phyloP scores from a whole-genome alignment of 2,888 invertebrate species.

The Caenorhabditis sp. region DNA sequence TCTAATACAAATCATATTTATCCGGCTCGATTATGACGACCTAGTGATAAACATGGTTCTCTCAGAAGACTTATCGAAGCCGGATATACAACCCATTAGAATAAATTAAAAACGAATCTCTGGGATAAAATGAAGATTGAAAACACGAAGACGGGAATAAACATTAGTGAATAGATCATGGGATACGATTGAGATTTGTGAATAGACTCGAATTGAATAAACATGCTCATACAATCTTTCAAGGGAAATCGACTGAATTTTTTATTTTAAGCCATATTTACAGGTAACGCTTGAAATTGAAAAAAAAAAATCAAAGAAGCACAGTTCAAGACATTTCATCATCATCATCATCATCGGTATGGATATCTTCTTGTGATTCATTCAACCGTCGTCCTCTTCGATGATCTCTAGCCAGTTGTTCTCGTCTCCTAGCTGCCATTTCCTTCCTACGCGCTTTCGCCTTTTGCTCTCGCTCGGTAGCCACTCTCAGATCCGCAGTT shows the following conservation, averaged over 20 bases:
- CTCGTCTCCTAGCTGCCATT: conserved; percentile 26
- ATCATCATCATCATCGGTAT: conserved; percentile 51
- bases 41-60: conserved; percentile 40
- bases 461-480: conserved; percentile 45
- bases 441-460: conserved; percentile 27
- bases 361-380: conserved; percentile 47
- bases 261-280: neutral
- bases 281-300: neutral
- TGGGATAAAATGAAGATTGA: neutral
- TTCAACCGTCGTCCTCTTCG: conserved; percentile 29
- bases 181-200: neutral
- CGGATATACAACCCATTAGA: conserved; percentile 54
- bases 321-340: neutral
- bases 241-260: no score
- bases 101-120: conserved; percentile 25
- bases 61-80: neutral
- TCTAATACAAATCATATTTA: conserved; percentile 41
- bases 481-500: conserved; percentile 51
- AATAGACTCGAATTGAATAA: neutral
- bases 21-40: conserved; percentile 43
- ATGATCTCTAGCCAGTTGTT: conserved; percentile 24
- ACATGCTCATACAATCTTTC: no score
- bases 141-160: no score
- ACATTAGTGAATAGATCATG: neutral
- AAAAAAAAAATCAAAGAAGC: neutral